Conservation (phyloP, 2,888 invertebrate genomes). For the Rhorus exstirpatorius region DNA sequence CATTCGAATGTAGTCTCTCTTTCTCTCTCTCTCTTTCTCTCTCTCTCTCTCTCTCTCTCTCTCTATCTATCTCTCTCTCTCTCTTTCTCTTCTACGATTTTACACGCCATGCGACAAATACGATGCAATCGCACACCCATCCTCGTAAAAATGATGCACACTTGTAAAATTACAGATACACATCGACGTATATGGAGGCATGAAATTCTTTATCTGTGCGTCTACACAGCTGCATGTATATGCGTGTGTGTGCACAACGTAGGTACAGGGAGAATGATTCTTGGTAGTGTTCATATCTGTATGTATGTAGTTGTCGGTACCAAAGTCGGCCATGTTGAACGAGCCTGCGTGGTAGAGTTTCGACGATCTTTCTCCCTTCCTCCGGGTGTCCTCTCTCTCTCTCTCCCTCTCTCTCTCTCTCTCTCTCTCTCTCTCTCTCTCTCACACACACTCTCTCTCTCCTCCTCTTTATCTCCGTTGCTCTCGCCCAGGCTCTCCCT, state of each 20-base stretch:
- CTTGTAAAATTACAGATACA: not conserved
- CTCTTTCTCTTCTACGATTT: too few species aligned
- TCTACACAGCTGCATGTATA: not conserved
- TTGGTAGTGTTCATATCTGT: conserved; percentile 21
- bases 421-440: conserved; percentile 46
- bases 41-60: too few species aligned
- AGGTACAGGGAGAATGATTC: conserved; percentile 15
- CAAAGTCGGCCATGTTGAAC: conserved; percentile 83
- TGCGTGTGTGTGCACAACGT: not conserved
- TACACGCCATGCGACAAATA: conserved; percentile 10
- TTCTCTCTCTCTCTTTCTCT: conserved; percentile 26
- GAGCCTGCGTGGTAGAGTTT: conserved; percentile 81
- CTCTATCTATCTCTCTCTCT: too few species aligned
- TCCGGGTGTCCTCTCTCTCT: conserved; percentile 43
- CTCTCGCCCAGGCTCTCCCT: conserved; percentile 45
- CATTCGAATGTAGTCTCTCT: too few species aligned
- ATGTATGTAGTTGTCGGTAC: conserved; percentile 52
- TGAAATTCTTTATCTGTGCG: conserved; percentile 30
- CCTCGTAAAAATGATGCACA: conserved; percentile 2
- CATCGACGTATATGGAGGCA: conserved; percentile 14
- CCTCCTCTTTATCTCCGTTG: conserved; percentile 33
- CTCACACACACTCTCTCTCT: conserved; percentile 38
- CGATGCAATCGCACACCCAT: conserved; percentile 4
- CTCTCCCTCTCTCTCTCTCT: conserved; percentile 38
- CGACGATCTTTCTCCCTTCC: conserved; percentile 64